Evolutionary conservation across 1,140 invertebrate species (phyloP).

Genomic region (Leguminivora glycinivorella): DNA sequence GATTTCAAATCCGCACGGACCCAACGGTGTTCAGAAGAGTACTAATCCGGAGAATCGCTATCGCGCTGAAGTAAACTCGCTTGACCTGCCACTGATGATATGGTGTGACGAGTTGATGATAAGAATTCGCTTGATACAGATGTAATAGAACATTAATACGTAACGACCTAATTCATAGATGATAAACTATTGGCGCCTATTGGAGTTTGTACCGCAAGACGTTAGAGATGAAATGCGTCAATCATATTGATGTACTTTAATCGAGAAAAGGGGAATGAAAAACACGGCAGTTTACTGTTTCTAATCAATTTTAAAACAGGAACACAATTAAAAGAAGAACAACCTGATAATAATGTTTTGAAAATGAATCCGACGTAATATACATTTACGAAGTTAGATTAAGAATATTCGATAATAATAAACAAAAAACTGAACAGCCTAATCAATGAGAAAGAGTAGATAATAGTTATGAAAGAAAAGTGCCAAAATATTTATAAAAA

Average conservation of each 20-base stretch:
- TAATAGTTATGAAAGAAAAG: too few species aligned
- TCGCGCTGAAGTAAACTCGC: slow-evolving; percentile 17
- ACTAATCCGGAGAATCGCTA: slow-evolving; percentile 7
- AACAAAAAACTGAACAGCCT: background rate
- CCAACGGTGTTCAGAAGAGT: background rate
- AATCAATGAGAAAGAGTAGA: too few species aligned
- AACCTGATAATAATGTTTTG: slow-evolving; percentile 13
- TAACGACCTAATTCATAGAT: slow-evolving; percentile 19
- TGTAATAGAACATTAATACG: slow-evolving; percentile 18
- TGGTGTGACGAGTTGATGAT: slow-evolving; percentile 9
- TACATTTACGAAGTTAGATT: background rate
- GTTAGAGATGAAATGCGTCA: slow-evolving; percentile 2
- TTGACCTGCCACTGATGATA: slow-evolving; percentile 23
- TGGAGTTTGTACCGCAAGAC: slow-evolving; percentile 17
- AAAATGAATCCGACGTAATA: slow-evolving; percentile 8
- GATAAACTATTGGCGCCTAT: slow-evolving; percentile 13
- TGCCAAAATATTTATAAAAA: background rate
- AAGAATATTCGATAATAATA: background rate
- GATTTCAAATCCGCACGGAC: too few species aligned
- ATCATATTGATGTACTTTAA: background rate
- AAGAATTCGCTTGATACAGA: slow-evolving; percentile 16
- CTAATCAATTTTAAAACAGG: background rate
- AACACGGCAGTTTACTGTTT: background rate
- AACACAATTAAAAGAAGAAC: background rate
- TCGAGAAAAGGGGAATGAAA: background rate